Conservation (phyloP, 2,797 vertebrate species). For the Myotis pilosus region DNA sequence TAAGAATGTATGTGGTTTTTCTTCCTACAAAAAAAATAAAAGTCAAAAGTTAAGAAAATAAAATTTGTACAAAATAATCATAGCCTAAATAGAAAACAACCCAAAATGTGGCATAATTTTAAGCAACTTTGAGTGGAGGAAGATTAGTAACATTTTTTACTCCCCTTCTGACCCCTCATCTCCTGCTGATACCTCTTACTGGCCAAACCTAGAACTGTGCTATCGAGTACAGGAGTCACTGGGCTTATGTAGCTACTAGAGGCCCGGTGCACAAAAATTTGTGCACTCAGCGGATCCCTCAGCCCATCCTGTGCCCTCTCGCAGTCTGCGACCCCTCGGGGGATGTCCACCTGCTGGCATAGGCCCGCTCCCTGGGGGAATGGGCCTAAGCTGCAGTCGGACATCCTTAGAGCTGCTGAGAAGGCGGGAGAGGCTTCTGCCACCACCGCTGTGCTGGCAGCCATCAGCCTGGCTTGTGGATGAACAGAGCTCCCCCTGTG, state of each 20-base stretch:
- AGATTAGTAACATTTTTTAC: neutral
- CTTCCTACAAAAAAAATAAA: neutral
- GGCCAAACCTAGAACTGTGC: neutral
- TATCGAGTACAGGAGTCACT: neutral
- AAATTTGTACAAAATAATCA: neutral
- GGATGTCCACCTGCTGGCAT: too few relatives aligned
- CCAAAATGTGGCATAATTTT: neutral
- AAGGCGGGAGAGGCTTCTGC: too few relatives aligned
- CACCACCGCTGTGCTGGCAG: too few relatives aligned
- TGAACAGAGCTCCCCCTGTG: too few relatives aligned
- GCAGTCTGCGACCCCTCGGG: too few relatives aligned
- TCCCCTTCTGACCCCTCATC: neutral
- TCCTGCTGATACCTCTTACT: neutral
- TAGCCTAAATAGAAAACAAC: neutral
- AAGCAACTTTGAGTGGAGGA: neutral
- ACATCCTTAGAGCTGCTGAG: too few relatives aligned
- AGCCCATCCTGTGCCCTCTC: too few relatives aligned
- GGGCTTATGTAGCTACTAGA: neutral
- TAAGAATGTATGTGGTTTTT: neutral
- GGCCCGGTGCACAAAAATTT: too few relatives aligned
- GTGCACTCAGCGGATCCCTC: too few relatives aligned
- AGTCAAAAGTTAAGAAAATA: neutral
- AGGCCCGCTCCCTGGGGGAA: too few relatives aligned
- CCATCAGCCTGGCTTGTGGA: too few relatives aligned
- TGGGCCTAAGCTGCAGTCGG: too few relatives aligned